Base-by-base conservation (phyloP, 37 sponge, comb jelly and placozoan species). In the Diacarnus erythraeanus region DNA sequence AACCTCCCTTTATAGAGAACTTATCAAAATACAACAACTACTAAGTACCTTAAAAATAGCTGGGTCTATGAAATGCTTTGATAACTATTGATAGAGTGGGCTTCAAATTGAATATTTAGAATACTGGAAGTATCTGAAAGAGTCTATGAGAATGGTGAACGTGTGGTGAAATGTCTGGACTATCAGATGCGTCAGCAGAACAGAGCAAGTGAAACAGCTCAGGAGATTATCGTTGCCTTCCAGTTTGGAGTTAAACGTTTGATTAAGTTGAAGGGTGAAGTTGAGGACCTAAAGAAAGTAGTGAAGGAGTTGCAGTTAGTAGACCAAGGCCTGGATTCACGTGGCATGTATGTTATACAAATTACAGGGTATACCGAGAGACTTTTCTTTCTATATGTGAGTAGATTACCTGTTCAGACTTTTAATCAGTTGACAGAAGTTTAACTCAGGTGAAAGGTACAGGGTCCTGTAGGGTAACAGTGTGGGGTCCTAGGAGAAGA, bases 271-370 rank as follows among this genome's bases (percentile, higher is more conserved):
- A 72, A 63, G 33, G 72, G 59, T 10, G 83, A 77, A 57, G 72
- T 78, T 26, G 69, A 74, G 0, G 79, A 78, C 21, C 59, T 88
- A 38, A 61, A 78, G 42, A 44, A 65, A 43, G 41, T 57, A 1
- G 29, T 83, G 31, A 88, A 60, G 54, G 79, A 88, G 35, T 70
- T 80, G 75, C 33, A 83, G 34, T 59, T 81, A 44, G 87, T 69
- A 20, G 81, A 79, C 15, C 58, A 74, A 67, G 67, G 80, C 3
- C 26, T 86, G 35, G 79, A 86, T 41, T 72, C 79, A 9, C 60
- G 72, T 56, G 35, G 57, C 35, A 74, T 40, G 74, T 40, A 29
- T 42, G 57, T 60, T 15, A n/a, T n/a, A n/a, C n/a, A n/a, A n/a
- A n/a, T n/a, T n/a, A n/a, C n/a, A n/a, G n/a, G n/a, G n/a, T n/a